Conservation (phyloP, 2,113 vertebrate species). For the Apistogramma diplotaenia region DNA sequence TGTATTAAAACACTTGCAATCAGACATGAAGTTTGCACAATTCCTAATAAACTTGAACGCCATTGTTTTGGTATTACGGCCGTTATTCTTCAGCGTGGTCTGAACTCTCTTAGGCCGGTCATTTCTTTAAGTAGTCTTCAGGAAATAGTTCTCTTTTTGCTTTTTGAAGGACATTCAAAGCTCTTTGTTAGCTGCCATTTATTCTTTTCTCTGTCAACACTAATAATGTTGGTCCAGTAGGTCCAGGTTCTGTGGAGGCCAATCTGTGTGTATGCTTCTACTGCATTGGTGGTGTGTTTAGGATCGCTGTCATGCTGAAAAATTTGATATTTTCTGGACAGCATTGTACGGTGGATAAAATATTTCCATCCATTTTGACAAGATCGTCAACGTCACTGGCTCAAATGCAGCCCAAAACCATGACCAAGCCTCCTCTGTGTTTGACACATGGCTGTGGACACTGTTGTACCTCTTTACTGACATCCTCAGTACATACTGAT, state of each 20-base stretch:
- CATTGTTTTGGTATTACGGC: neutral
- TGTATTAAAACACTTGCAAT: neutral
- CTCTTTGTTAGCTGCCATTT: neutral
- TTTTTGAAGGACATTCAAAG: neutral
- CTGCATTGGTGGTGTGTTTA: too few species aligned
- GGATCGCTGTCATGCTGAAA: too few species aligned
- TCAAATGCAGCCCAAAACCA: neutral
- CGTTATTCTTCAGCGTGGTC: neutral
- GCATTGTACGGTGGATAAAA: too few species aligned
- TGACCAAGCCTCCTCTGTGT: too few species aligned
- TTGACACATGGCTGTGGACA: neutral
- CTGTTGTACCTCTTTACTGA: neutral
- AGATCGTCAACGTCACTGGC: neutral
- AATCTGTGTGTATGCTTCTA: neutral
- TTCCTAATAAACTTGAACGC: neutral
- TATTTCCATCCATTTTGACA: too few species aligned
- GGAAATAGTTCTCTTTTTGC: neutral
- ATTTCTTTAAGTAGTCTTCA: neutral
- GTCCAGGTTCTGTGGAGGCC: neutral
- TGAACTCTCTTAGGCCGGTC: accelerated
- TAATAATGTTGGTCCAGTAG: neutral
- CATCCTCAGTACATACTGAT: neutral
- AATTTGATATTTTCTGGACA: too few species aligned
- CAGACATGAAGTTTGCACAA: neutral
- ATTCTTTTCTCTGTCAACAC: neutral